phyloP scores from a whole-genome alignment of 64 coral and sea anemone genomes.

The Montipora efflorescens region DNA sequence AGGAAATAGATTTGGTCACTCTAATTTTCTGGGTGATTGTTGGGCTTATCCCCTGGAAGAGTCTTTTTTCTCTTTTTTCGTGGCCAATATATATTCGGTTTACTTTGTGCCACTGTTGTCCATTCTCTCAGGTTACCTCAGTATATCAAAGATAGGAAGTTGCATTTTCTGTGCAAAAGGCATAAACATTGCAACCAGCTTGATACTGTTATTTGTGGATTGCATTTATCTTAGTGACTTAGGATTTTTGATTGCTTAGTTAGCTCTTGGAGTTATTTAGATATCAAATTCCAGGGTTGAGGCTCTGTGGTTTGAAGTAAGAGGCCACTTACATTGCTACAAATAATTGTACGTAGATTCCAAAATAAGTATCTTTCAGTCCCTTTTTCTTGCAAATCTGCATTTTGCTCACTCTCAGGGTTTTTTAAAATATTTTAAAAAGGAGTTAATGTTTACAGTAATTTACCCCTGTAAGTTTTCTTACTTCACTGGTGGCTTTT shows the following conservation, averaged over 20 bases:
- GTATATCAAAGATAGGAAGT: neutral
- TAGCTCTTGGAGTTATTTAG: slow-evolving; percentile 24
- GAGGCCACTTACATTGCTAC: neutral
- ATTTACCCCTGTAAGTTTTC: too few species aligned
- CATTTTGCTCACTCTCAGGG: too few species aligned
- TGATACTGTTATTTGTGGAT: neutral
- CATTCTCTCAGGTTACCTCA: too few species aligned
- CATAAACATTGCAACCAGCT: too few species aligned
- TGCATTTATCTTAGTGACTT: neutral
- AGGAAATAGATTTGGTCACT: neutral
- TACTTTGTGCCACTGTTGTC: too few species aligned
- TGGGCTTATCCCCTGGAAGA: neutral
- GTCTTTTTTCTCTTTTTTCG: neutral
- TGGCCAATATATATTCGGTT: too few species aligned
- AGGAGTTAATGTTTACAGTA: too few species aligned
- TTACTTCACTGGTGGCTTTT: too few species aligned
- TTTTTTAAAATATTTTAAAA: too few species aligned
- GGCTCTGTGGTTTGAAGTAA: neutral
- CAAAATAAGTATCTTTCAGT: too few species aligned
- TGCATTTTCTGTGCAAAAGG: neutral
- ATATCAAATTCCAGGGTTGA: slow-evolving; percentile 50
- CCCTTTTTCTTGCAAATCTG: too few species aligned
- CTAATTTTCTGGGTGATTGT: neutral
- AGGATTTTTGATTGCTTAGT: neutral
- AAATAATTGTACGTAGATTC: too few species aligned